Evolutionary conservation across 2,888 invertebrate species (phyloP), one percentile per base, ranked within the genome.

Genomic region (Cataglyphis livida): DNA sequence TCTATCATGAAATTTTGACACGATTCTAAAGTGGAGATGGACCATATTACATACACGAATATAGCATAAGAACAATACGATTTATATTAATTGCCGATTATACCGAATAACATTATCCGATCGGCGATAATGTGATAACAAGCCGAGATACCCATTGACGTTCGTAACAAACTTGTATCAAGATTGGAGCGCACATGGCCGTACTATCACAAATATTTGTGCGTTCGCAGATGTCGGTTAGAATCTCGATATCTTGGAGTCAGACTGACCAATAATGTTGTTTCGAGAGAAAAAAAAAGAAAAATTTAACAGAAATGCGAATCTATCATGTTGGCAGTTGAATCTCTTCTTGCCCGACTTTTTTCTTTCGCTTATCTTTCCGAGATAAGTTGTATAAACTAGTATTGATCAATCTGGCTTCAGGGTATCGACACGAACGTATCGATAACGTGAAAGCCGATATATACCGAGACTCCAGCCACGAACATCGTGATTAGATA

Each of bases 51-150:
- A 35, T 25, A 70, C n/a, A 10, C 78, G 59, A 68, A 70, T 12
- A n/a, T 70, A 79, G 35, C 28, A 3, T 61, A 59, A 68, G 78
- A 70, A 10, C 21, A 51, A 59, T 35, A 4, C 35, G 59, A 79
- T 48, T 59, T 25, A 51, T 12, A 41, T 32, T 59, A 44, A 59
- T 68, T 21, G 35, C 0, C 12, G 10, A 70, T 65, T 51, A 9
- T 21, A 48, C 9, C 41, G 35, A 48, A 35, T 61, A 61, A 74
- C 48, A 48, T 62, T 48, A 35, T 32, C 4, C 0, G 32, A 74
- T 74, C 32, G 32, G 21, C 44, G n/a, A 61, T 41, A 41, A 12
- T 4, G 15, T 44, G 15, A 15, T 10, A 41, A 7, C 18, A 28
- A n/a, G 18, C 12, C 73, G 73, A 73, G 15, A 28, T 25, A 5